Evolutionary conservation across 2,888 invertebrate species (phyloP), one percentile per base, ranked within the genome.

Genomic region (Drosophila kuntzei): DNA sequence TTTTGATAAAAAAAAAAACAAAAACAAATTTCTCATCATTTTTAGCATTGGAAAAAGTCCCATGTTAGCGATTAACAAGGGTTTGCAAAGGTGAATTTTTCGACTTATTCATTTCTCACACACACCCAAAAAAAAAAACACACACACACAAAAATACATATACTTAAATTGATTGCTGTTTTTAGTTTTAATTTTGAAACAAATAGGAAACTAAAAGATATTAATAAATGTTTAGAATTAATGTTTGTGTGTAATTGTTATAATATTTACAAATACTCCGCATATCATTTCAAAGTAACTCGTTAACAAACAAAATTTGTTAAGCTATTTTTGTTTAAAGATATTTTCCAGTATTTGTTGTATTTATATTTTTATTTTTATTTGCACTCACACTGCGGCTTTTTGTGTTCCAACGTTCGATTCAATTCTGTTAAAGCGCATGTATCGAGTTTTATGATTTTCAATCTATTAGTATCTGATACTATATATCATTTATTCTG

Each of bases 51-150:
- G 96, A 93, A 96, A 96, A 94, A 95, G 95, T 91, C 94, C 92
- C 87, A 90, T 96, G 93, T 95, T 96, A 93, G 95, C 96, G 93
- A 96, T 96, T 94, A 96, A 96, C 94, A 96, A 96, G 94, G 96
- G 96, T 93, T 95, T 96, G 92, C 96, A 95, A 94, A 95, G 96
- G 94, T 95, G 94, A 94, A 94, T 94, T 94, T 93, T 93, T 93
- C 91, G 82, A 80, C 58, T 82, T 80, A 73, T 75, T 82, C 39
- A 78, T 82, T 83, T 85, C 54, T 69, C 76, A 83, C 71, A 60
- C 50, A 58, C 71, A 65, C 79, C 70, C 71, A 71, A 79, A 83
- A 68, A 46, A 11, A 65, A 58, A n/a, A 27, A 59, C 12, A 64
- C 77, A 76, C 75, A 72, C 82, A 84, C 16, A 37, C 37, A 16